These are phyloP conservation scores for Scalopus aquaticus DNA, from an alignment of 2,113 vertebrate genomes.

Conservation along the genomic window DNA sequence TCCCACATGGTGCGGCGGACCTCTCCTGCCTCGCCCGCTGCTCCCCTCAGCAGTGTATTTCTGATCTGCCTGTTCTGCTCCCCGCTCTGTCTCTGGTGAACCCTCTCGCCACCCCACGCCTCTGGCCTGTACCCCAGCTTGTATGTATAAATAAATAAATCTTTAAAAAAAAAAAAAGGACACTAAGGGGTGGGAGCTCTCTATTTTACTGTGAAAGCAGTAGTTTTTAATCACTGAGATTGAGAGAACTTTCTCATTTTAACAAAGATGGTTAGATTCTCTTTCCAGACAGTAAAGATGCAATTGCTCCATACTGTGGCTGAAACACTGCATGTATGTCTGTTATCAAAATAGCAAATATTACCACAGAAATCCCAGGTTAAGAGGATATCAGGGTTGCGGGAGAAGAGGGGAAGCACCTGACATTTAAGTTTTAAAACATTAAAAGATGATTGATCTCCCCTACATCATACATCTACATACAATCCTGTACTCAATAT, in stretches of 20 bases:
- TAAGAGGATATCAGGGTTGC: neutral
- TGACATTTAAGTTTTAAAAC: neutral
- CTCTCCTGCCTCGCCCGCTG: too few relatives aligned
- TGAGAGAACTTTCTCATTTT: neutral
- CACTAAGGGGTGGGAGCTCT: neutral
- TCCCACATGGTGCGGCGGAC: too few relatives aligned
- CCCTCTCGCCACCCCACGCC: too few relatives aligned
- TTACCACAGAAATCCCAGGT: neutral
- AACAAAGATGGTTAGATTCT: neutral
- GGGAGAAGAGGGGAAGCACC: neutral
- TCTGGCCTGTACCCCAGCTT: too few relatives aligned
- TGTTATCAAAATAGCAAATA: conserved; percentile 16
- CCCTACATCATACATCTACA: conserved; percentile 34
- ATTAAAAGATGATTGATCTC: neutral
- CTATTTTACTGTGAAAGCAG: neutral
- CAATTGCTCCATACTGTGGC: neutral
- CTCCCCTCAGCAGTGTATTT: too few relatives aligned
- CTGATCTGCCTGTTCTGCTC: too few relatives aligned
- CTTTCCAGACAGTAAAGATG: neutral
- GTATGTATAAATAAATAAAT: too few relatives aligned
- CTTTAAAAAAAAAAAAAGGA: too few relatives aligned
- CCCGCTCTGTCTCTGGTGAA: too few relatives aligned
- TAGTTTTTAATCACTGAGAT: neutral
- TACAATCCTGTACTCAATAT: conserved; percentile 13
- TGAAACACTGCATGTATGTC: neutral